These are phyloP conservation scores for Catostomus latipinnis DNA, from an alignment of 2,797 vertebrate genomes.

Conservation along the genomic window DNA sequence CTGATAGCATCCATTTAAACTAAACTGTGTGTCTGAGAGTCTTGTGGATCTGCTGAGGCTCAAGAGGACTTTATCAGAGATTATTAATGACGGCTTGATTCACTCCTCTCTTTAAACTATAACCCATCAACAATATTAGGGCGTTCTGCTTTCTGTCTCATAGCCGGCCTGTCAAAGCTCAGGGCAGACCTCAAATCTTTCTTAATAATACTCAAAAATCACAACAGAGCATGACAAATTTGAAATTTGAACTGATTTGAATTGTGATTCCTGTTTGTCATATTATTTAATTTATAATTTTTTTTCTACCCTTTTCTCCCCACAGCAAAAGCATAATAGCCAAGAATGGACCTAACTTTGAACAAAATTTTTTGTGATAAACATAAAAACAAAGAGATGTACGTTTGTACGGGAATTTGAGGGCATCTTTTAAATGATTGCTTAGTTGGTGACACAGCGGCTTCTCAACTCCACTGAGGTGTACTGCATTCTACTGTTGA, in stretches of 20 bases:
- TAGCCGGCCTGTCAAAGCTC: conserved; percentile 26
- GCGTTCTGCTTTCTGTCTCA: conserved; percentile 56
- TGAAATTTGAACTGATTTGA: too few relatives aligned
- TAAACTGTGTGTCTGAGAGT: conserved; percentile 20
- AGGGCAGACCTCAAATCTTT: conserved; percentile 41
- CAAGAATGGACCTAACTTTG: too few relatives aligned
- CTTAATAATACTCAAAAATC: conserved; percentile 45
- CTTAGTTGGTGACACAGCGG: background rate
- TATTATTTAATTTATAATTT: background rate
- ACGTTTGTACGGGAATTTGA: background rate
- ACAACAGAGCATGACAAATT: conserved; percentile 18
- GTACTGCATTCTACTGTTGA: conserved; percentile 63
- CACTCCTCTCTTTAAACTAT: conserved; percentile 46
- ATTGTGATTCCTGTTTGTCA: too few relatives aligned
- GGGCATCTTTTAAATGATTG: background rate
- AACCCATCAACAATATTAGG: conserved; percentile 50
- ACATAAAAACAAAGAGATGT: background rate
- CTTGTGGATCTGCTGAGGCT: conserved; percentile 48
- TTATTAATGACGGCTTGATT: conserved; percentile 63
- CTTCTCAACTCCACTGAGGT: conserved; percentile 58
- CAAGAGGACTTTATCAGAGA: conserved; percentile 55
- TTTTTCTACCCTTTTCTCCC: too few relatives aligned
- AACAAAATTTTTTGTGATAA: too few relatives aligned
- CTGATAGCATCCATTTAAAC: conserved; percentile 28
- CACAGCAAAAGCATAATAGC: too few relatives aligned